Base-by-base conservation (phyloP, 2,888 invertebrate genomes). In the Caenorhabditis zanzibari region DNA sequence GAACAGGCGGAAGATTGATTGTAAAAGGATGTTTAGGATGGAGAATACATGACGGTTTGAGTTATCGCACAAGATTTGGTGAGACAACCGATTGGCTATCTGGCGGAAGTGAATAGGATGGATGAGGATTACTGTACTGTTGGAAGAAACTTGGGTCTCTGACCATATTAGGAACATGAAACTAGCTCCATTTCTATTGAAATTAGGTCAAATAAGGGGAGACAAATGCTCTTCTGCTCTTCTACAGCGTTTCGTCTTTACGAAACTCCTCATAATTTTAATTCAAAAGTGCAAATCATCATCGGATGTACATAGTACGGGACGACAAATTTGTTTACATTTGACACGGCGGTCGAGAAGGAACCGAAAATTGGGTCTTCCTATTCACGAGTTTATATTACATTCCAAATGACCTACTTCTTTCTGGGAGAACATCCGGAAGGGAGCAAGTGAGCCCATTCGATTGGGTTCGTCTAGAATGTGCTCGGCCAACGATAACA, bases 311-410 rank as follows among this genome's bases (percentile, higher is more conserved):
- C 79, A 68, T 68, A 68, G 68, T 68, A 68, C 68, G 68, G 32
- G 68, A 68, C 19, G 68, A 68, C 68, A 74, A 74, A 68, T 82
- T 32, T 82, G 82, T 82, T 82, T 82, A 82, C 82, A 76, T 81
- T 81, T 68, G 66, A 49, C 74, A 61, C 35, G 58, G 59, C 68
- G 75, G 75, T 66, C 66, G 76, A 54, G 68, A 63, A 71, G 77
- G 26, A 26, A 44, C 44, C 44, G 44, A 63, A 77, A 77, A 69
- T 69, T 49, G 54, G 68, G 69, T 59, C 63, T 54, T 32, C 64
- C 68, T 68, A 54, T 68, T 68, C 68, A 68, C 68, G 52, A 77
- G 82, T 82, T 82, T 82, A 82, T 77, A 82, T 82, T 82, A 82
- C 81, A 82, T 76, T 76, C 79, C 72, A 49, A 79, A 79, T 80